Evolutionary conservation across 2,113 vertebrate species (phyloP), one percentile per base, ranked within the genome.

Genomic region (Semicossyphus pulcher): DNA sequence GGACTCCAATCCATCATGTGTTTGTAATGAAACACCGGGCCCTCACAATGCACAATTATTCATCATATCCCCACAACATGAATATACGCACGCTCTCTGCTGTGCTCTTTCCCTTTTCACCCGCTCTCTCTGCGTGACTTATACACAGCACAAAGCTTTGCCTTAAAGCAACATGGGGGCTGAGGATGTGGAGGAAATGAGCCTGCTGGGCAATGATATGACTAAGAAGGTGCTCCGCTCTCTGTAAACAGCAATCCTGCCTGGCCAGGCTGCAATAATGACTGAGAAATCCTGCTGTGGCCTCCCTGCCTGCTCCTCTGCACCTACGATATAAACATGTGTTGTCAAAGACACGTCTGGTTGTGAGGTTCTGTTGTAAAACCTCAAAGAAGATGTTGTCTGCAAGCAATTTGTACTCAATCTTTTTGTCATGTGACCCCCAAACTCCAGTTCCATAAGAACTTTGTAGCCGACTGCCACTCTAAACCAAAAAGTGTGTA

Each of bases 201-300:
- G 70, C 66, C 76, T 78, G 84, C 74, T 37, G 74, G 74, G 83
- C 36, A 41, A 42, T 21, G 65, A 74, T 76, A 79, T 60, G 84
- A 87, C 51, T 59, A 62, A 78, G 76, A 82, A 59, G 62, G 57
- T 54, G 47, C 69, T 71, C 28, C 4, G 23, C 65, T 80, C 69
- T 31, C 44, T 48, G 68, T 72, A 80, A 88, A 84, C 79, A 81
- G 63, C 36, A 76, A 59, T 56, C 78, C 73, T 26, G 44, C 16
- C 53, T 66, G 65, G 51, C 51, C 16, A 9, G 34, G 78, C 59
- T 16, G 37, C 39, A 37, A 71, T 88, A 86, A 85, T 86, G 80
- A 83, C 32, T 62, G 49, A 56, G 68, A 84, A 59, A 64, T 59
- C 88, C 80, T 66, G 78, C 85, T 76, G 83, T 34, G 88, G 58